phyloP scores from a whole-genome alignment of 2,797 vertebrate genomes.

The Phylloscopus collybita region DNA sequence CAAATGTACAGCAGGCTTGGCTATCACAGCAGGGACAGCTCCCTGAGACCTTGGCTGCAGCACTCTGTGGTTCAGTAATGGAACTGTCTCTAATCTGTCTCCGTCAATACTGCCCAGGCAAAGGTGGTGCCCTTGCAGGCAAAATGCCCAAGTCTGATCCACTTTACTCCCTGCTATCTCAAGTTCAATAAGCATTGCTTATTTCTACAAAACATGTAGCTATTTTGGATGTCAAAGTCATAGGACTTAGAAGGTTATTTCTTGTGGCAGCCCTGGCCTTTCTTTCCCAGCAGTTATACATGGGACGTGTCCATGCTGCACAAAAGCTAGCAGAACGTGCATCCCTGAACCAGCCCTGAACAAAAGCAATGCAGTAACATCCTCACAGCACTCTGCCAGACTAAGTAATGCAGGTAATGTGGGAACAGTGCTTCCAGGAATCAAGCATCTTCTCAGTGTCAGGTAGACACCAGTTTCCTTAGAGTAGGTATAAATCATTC shows the following conservation, averaged over 20 bases:
- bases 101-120: background rate
- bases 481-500: background rate
- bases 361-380: background rate
- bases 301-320: accelerated
- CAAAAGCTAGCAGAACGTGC: background rate
- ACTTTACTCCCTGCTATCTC: background rate
- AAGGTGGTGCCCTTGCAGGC: background rate
- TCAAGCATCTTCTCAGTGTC: background rate
- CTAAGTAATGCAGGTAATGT: background rate
- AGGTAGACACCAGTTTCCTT: background rate
- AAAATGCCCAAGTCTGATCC: background rate
- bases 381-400: background rate
- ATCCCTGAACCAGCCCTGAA: background rate
- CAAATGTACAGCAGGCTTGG: background rate
- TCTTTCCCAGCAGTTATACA: background rate
- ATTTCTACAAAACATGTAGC: background rate
- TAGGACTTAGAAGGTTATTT: background rate
- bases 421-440: background rate
- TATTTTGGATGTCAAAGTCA: background rate
- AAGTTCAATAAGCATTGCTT: background rate
- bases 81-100: background rate
- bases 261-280: background rate
- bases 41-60: background rate
- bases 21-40: background rate
- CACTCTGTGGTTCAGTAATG: background rate